Evolutionary conservation across 23 tunicate genomes (phyloP).

Genomic region (Corella eumyota): DNA sequence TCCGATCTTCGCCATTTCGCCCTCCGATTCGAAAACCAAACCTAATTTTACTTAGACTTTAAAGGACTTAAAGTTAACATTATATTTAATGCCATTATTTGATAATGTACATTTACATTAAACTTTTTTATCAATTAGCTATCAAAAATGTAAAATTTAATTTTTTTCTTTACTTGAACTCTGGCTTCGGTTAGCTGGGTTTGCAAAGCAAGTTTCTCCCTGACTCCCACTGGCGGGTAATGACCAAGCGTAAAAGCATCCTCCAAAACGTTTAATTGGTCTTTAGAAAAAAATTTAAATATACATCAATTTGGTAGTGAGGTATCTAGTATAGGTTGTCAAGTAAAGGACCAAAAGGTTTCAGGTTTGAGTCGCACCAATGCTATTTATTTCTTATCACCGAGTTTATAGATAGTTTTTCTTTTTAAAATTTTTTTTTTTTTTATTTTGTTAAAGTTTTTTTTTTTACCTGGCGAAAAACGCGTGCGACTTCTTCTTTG

Average conservation of each 20-base stretch:
- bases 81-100: neutral
- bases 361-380: no score
- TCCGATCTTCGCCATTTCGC: constrained; percentile 73
- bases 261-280: constrained; percentile 55
- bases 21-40: constrained; percentile 92
- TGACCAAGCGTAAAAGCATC: constrained; percentile 51
- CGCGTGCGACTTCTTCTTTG: constrained; percentile 17
- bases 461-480: constrained; percentile 1
- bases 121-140: no score
- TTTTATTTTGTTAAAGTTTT: neutral
- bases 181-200: constrained; percentile 89
- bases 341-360: no score
- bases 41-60: constrained; percentile 25
- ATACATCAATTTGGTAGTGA: neutral
- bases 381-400: no score
- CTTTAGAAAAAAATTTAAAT: constrained; percentile 9
- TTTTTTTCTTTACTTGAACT: constrained; percentile 45
- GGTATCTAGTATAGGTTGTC: no score
- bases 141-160: neutral
- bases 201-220: constrained; percentile 60
- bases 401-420: no score
- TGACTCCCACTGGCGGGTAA: constrained; percentile 91
- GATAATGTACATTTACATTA: neutral
- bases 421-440: neutral
- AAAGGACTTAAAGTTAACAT: neutral